Evolutionary conservation across 2,113 vertebrate genomes (phyloP), one percentile per base, ranked within the genome.

Genomic region (Callocephalon fimbriatum): DNA sequence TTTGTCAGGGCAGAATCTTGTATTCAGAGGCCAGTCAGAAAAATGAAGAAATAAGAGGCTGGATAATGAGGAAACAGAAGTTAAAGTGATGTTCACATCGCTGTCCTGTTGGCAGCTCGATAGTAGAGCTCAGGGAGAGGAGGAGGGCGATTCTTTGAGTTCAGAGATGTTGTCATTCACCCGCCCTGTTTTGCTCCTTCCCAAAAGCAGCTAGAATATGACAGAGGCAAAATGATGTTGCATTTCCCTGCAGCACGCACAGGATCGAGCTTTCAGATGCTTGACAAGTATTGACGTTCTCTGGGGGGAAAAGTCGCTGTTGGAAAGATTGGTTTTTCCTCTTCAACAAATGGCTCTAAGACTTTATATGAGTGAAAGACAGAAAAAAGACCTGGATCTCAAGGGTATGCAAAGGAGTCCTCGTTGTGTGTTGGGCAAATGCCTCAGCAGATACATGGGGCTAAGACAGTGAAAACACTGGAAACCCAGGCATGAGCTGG

Each of bases 281-380:
- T 93, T 78, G 94, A 91, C 90, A 94, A 85, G 58, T 58, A 94
- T 75, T 94, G 93, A 87, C 74, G 56, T 78, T 70, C 81, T 77
- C 88, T 23, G 22, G 66, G 67, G 95, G 32, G n/a, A n/a, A 72
- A 63, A 74, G 53, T 6, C 27, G 66, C 51, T 38, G 19, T 51
- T 65, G 70, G 62, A 91, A 86, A 82, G 50, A 44, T 68, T 75
- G 19, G 4, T 38, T 51, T 88, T 89, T 71, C 66, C 80, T 84
- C 80, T 84, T 68, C 65, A 70, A 26, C 70, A 88, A 96, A 94
- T 54, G 45, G 56, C 62, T 84, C 40, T 37, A 61, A 72, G 77
- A 58, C 53, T 90, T 95, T 42, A 88, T 45, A 88, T 88, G 86
- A 85, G 61, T 68, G 65, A 75, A 47, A 87, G 77, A 50, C 47